A percentile compares a stretch with the other conserved stretches of the same genome.
Evolutionary conservation across 1,140 invertebrate genomes (phyloP).

Genomic region (Muscidifurax raptorellus): DNA sequence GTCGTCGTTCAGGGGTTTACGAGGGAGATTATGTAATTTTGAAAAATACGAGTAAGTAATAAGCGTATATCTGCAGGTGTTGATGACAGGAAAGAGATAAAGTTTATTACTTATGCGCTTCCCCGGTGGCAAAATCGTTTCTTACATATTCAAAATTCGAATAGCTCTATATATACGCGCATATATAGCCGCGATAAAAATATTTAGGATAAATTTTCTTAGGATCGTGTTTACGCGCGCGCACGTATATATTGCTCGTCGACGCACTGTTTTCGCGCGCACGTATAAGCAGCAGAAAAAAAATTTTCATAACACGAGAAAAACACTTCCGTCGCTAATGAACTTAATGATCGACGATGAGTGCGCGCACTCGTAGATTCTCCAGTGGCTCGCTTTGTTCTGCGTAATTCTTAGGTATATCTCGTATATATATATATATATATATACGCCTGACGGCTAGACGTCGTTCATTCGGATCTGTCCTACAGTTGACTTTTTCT

Average conservation of each 20-base stretch:
- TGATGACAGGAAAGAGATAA: not conserved
- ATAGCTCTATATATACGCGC: too few relatives aligned
- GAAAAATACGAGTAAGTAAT: not conserved
- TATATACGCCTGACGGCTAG: not conserved
- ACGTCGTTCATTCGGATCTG: not conserved
- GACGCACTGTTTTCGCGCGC: too few relatives aligned
- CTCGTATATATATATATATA: not conserved
- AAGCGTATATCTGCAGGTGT: not conserved
- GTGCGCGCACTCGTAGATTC: not conserved
- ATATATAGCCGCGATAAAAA: too few relatives aligned
- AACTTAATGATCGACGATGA: slow-evolving; percentile 22
- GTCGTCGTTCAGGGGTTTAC: too few relatives aligned
- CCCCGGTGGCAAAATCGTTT: too few relatives aligned
- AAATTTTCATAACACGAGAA: slow-evolving; percentile 6
- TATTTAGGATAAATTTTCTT: too few relatives aligned
- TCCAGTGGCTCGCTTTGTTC: not conserved
- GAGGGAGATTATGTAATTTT: not conserved
- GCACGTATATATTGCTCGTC: too few relatives aligned
- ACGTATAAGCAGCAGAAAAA: too few relatives aligned
- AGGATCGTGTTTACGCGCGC: too few relatives aligned
- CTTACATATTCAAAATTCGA: too few relatives aligned
- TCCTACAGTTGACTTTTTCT: not conserved
- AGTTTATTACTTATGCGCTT: not conserved
- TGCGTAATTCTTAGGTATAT: not conserved
- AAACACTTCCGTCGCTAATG: slow-evolving; percentile 24